Evolutionary conservation across 2,113 vertebrate genomes (phyloP).

Genomic region (Saguinus imperator): DNA sequence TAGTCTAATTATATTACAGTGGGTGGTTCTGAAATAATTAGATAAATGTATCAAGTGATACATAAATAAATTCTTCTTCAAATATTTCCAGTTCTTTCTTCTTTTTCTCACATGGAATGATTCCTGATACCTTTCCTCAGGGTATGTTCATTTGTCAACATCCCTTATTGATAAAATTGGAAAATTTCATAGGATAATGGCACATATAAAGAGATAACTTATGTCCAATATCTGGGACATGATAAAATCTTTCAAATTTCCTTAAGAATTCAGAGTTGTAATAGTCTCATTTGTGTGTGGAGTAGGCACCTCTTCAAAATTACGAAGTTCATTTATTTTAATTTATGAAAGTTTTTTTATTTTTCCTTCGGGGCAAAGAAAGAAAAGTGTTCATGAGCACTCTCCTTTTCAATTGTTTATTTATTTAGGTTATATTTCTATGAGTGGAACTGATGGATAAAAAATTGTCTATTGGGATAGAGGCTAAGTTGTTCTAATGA

Average conservation of each 20-base stretch:
- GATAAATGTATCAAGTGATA: background rate
- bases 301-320: background rate
- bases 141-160: background rate
- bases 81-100: background rate
- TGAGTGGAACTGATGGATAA: background rate
- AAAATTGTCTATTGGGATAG: background rate
- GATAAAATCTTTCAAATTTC: background rate
- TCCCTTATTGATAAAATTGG: background rate
- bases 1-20: background rate
- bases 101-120: background rate
- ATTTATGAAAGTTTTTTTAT: background rate
- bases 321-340: background rate
- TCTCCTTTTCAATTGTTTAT: background rate
- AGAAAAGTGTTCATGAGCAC: background rate
- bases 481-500: background rate
- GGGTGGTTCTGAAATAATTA: background rate
- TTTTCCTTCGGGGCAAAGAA: background rate
- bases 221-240: background rate
- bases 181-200: background rate
- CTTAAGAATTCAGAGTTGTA: background rate
- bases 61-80: background rate
- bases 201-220: background rate
- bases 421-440: background rate
- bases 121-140: background rate
- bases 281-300: background rate